Percentiles rank a stretch among this genome's conserved stretches.
Conservation (phyloP, 2,797 vertebrate species). For the Sciurus vulgaris region DNA sequence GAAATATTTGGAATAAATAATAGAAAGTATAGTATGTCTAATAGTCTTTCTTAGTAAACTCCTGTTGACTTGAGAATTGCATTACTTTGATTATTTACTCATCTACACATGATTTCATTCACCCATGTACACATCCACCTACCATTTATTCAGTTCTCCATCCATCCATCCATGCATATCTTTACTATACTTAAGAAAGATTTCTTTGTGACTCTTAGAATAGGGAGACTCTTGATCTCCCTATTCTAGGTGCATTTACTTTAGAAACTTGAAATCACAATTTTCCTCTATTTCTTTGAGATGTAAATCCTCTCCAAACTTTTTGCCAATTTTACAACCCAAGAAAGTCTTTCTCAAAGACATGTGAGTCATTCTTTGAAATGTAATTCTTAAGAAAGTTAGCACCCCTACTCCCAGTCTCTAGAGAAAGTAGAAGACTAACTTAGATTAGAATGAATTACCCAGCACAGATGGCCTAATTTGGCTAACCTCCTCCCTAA, state of each 20-base stretch:
- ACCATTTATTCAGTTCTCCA: background rate
- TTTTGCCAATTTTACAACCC: background rate
- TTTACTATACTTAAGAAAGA: background rate
- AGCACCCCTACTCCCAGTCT: background rate
- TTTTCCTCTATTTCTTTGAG: background rate
- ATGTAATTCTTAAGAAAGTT: background rate
- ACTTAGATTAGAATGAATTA: conserved; percentile 2
- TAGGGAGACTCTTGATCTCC: background rate
- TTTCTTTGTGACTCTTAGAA: background rate
- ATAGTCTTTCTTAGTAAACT: background rate
- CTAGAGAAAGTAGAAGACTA: background rate
- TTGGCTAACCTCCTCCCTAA: background rate
- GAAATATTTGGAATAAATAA: background rate
- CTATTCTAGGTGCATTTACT: background rate
- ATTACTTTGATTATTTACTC: background rate
- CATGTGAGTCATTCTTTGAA: background rate
- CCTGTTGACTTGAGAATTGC: background rate
- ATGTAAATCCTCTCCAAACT: background rate
- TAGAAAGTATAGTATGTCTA: background rate
- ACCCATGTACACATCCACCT: background rate
- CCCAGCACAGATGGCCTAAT: background rate
- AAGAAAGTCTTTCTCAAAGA: background rate
- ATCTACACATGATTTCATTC: background rate
- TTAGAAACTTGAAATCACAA: background rate
- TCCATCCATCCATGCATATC: background rate